Conservation (phyloP, 53 echinoderm and acorn worm species). For the Paracentrotus lividus region DNA sequence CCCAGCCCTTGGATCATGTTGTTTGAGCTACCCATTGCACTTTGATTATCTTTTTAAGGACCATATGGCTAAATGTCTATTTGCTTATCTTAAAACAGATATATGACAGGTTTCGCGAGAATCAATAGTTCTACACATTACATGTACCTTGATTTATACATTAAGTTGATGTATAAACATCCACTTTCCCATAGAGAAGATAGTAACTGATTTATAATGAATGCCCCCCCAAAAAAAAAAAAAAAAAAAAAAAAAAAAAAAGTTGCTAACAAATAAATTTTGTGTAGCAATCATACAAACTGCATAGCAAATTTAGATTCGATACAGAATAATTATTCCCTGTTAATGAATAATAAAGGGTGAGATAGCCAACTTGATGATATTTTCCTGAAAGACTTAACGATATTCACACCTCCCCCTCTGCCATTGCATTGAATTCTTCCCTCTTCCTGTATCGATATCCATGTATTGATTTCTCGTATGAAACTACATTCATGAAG, state of each 20-base stretch:
- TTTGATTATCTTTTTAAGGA: not conserved
- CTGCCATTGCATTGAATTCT: not conserved
- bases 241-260: too few species aligned
- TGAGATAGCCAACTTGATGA: too few species aligned
- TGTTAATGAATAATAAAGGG: too few species aligned
- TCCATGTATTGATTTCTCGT: not conserved
- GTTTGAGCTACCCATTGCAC: not conserved
- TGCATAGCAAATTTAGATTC: not conserved
- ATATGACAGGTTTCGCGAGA: not conserved
- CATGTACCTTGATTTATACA: too few species aligned
- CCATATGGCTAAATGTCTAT: not conserved
- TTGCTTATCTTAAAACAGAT: not conserved
- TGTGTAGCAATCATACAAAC: not conserved
- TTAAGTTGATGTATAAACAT: too few species aligned
- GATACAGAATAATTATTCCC: not conserved
- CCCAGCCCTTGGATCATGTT: not conserved
- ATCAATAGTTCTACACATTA: not conserved
- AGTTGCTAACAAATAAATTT: too few species aligned
- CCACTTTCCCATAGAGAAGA: too few species aligned
- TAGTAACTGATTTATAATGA: too few species aligned
- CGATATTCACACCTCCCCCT: not conserved
- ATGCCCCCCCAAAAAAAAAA: too few species aligned
- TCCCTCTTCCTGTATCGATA: not conserved
- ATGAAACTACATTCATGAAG: not conserved
- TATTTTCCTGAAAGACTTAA: too few species aligned